phyloP scores from a whole-genome alignment of 2,797 vertebrate species.

The Pangasius macronema region DNA sequence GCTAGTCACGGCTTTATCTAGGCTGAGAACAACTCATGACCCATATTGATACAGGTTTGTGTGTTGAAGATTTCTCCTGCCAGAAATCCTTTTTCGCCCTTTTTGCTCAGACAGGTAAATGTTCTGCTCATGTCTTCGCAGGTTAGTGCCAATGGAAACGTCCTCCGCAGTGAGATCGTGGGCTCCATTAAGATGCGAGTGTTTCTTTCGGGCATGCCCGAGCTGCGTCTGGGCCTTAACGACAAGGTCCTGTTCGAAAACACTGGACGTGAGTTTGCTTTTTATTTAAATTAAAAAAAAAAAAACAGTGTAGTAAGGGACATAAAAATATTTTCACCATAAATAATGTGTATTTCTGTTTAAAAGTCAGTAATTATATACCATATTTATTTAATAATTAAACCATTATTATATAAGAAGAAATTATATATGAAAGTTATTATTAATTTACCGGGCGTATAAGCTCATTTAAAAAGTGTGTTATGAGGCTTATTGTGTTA shows the following conservation, averaged over 20 bases:
- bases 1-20: background rate
- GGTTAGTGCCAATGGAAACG: conserved; percentile 97
- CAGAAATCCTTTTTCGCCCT: background rate
- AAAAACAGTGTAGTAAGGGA: background rate
- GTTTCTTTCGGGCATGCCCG: conserved; percentile 97
- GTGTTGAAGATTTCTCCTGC: background rate
- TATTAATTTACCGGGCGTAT: background rate
- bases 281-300: background rate
- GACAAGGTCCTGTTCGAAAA: conserved; percentile 99
- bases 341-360: conserved; percentile 61
- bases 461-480: background rate
- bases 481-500: background rate
- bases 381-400: background rate
- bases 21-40: background rate
- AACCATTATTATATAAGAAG: background rate
- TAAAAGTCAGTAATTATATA: conserved; percentile 78
- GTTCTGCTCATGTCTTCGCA: conserved; percentile 56
- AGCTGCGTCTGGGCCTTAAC: conserved; percentile 92
- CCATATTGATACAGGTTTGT: background rate
- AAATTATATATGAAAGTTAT: background rate
- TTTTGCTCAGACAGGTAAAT: background rate
- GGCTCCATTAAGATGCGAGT: conserved; percentile 99
- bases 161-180: conserved; percentile 94
- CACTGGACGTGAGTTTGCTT: conserved; percentile 90
- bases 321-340: background rate